Evolutionary conservation across 53 echinoderm and acorn worm genomes (phyloP).

Genomic region (Astropecten irregularis): DNA sequence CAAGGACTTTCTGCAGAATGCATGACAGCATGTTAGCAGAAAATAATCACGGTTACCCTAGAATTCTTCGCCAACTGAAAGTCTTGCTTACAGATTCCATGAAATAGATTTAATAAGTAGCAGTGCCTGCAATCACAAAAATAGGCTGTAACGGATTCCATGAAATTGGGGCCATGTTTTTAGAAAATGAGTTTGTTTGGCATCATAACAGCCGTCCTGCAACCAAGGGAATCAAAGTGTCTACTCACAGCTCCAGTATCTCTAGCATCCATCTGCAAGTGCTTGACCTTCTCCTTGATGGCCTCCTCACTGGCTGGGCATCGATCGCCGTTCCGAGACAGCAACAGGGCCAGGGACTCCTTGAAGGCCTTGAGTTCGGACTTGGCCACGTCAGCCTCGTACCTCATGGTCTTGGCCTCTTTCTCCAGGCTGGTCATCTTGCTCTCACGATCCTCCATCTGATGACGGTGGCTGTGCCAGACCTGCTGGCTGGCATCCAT

Average conservation of each 20-base stretch:
- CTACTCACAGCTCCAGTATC: slow-evolving; percentile 70
- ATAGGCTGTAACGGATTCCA: no score
- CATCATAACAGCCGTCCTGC: no score
- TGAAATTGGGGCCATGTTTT: no score
- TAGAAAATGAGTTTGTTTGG: no score
- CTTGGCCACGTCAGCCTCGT: slow-evolving; percentile 84
- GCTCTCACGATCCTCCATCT: slow-evolving; percentile 75
- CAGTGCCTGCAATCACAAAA: no score
- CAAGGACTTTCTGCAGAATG: no score
- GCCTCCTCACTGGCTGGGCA: slow-evolving; percentile 65
- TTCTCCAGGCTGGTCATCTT: slow-evolving; percentile 59
- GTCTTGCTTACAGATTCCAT: no score
- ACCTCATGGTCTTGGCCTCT: slow-evolving; percentile 70
- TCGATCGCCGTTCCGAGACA: slow-evolving; percentile 45
- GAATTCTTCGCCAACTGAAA: no score
- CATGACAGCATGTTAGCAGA: no score
- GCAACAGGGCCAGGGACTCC: slow-evolving; percentile 81
- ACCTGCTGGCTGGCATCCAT: slow-evolving; percentile 69
- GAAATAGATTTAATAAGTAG: no score
- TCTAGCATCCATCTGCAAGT: slow-evolving; percentile 61
- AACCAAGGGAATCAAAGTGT: no score
- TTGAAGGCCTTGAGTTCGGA: slow-evolving; percentile 81
- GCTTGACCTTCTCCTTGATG: slow-evolving; percentile 82
- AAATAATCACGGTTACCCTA: no score
- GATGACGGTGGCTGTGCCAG: slow-evolving; percentile 64